Evolutionary conservation across 2,797 vertebrate genomes (phyloP).

Genomic region (Sandelia bainsii): DNA sequence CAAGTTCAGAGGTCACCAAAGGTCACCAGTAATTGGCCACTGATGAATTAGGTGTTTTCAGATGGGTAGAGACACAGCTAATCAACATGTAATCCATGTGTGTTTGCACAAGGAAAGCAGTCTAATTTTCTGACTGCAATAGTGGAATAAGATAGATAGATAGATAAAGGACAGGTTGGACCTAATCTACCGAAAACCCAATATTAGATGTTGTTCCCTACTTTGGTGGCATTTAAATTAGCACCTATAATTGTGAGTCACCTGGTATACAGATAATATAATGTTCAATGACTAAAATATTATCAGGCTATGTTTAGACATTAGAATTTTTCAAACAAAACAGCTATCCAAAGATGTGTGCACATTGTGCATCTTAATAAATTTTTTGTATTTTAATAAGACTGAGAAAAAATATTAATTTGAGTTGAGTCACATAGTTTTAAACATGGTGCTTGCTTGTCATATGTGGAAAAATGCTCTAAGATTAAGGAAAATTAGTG

Average conservation of each 20-base stretch:
- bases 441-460: background rate
- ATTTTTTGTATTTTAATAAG: background rate
- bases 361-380: background rate
- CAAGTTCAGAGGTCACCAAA: slow-evolving; percentile 52
- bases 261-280: slow-evolving; percentile 30
- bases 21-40: slow-evolving; percentile 55
- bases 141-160: slow-evolving; percentile 42
- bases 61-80: slow-evolving; percentile 10
- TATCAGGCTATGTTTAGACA: slow-evolving; percentile 22
- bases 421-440: background rate
- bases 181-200: too few species aligned
- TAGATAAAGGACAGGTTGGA: too few species aligned
- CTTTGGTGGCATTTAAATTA: slow-evolving; percentile 40
- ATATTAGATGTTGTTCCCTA: slow-evolving; percentile 18
- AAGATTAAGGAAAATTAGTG: background rate
- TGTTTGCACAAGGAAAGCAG: slow-evolving; percentile 31
- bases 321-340: background rate
- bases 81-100: slow-evolving; percentile 52
- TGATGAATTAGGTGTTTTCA: slow-evolving; percentile 58
- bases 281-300: slow-evolving; percentile 12
- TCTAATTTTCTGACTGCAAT: slow-evolving; percentile 53
- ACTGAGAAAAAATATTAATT: slow-evolving; percentile 4
- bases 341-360: background rate
- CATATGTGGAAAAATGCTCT: background rate
- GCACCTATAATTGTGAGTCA: slow-evolving; percentile 39